phyloP scores from a whole-genome alignment of 2,113 vertebrate species.

The Rhizomys pruinosus region DNA sequence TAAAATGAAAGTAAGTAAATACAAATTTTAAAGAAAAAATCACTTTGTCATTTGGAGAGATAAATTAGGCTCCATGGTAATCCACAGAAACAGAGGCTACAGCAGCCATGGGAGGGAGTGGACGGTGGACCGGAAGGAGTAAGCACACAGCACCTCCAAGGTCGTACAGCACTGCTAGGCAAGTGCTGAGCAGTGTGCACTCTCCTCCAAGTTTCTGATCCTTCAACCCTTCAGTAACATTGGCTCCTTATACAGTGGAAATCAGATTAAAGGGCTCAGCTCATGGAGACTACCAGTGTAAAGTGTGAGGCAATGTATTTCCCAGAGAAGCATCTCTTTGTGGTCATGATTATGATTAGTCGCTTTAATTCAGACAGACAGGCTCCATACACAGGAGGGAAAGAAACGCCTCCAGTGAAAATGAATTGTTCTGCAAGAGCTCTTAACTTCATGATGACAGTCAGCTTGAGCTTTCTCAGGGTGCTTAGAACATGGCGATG shows the following conservation, averaged over 20 bases:
- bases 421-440: neutral
- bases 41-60: neutral
- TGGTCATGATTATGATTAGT: neutral
- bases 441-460: neutral
- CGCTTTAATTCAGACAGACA: neutral
- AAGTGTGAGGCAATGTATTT: neutral
- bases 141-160: neutral
- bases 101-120: neutral
- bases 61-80: neutral
- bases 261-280: neutral
- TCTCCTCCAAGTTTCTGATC: neutral
- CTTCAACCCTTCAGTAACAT: neutral
- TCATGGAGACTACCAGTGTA: neutral
- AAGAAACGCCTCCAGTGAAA: neutral
- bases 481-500: neutral
- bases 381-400: neutral
- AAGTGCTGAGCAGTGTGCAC: neutral
- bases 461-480: constrained; percentile 24
- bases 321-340: neutral
- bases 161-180: neutral
- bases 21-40: neutral
- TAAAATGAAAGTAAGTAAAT: too few relatives aligned
- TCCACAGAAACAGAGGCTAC: neutral
- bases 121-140: neutral
- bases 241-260: neutral